A percentile compares a stretch with the other conserved stretches of the same genome.
Conservation (phyloP, 2,888 invertebrate species). For the Erebia aethiops region DNA sequence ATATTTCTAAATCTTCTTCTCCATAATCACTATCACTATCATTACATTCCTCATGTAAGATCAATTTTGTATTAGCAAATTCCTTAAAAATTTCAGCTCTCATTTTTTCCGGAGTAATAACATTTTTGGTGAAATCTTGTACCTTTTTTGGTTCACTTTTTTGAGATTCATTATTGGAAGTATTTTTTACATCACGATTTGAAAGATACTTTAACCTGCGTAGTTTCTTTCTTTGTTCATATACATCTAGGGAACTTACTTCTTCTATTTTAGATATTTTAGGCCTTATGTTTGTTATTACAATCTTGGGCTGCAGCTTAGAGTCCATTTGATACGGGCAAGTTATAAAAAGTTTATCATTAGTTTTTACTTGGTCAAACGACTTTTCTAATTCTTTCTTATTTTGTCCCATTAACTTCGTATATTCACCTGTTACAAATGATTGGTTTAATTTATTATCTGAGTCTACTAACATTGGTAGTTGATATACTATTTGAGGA, state of each 20-base stretch:
- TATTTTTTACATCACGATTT: slow-evolving; percentile 53
- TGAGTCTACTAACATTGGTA: slow-evolving; percentile 66
- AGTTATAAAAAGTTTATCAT: slow-evolving; percentile 67
- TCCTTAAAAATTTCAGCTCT: slow-evolving; percentile 70
- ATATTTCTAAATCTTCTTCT: slow-evolving; percentile 75
- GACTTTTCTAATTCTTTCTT: slow-evolving; percentile 58
- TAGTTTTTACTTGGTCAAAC: slow-evolving; percentile 55
- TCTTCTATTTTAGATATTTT: slow-evolving; percentile 62
- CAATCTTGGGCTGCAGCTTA: slow-evolving; percentile 68
- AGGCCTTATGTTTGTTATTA: slow-evolving; percentile 65
- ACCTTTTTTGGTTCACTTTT: slow-evolving; percentile 53
- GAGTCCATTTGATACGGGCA: slow-evolving; percentile 72
- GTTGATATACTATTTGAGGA: slow-evolving; percentile 72
- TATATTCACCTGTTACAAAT: slow-evolving; percentile 54
- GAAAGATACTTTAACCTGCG: slow-evolving; percentile 69
- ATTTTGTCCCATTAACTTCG: slow-evolving; percentile 51
- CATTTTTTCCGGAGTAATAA: slow-evolving; percentile 72
- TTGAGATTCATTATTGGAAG: slow-evolving; percentile 46
- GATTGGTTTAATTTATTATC: slow-evolving; percentile 59
- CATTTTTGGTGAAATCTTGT: slow-evolving; percentile 51
- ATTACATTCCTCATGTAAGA: slow-evolving; percentile 63
- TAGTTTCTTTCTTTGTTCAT: slow-evolving; percentile 77
- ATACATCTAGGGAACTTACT: slow-evolving; percentile 77
- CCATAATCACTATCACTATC: slow-evolving; percentile 79
- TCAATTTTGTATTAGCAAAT: slow-evolving; percentile 57